Evolutionary conservation across 2,888 invertebrate species (phyloP), one percentile per base, ranked within the genome.

Genomic region (Cheilosia vulpina): DNA sequence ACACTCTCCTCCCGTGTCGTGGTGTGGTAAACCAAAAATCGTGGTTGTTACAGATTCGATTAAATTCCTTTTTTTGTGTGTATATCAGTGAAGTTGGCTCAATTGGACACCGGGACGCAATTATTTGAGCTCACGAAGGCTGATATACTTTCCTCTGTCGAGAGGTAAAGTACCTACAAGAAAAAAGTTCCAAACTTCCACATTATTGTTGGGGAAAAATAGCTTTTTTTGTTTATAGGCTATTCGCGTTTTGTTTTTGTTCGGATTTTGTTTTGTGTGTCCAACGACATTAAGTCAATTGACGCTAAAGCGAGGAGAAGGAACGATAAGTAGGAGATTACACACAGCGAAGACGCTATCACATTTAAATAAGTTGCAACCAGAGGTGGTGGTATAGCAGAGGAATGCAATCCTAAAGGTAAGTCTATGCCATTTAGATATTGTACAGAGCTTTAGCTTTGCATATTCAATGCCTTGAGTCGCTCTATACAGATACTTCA

Each of bases 391-490:
- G 34, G 52, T n/a, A 31, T 1, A 68, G 52, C 52, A 71, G 75
- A 76, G 84, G 84, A 84, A 84, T 84, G 75, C 84, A 63, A 80
- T 79, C 53, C 58, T 84, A 80, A 76, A 84, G 80, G 84, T 84
- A 80, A 84, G 84, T 60, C 52, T 71, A 55, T 84, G 75, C 69
- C 80, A 84, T 80, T 84, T 75, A 75, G 58, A 80, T 75, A 15
- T 68, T 63, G 21, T 15, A 50, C 34, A 34, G 11, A 45, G 62
- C 53, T 84, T 84, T 71, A 27, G 27, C 27, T 27, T 27, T 27
- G 75, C 63, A 80, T 73, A 73, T 38, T 55, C 17, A 50, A 65
- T 38, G 27, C 21, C 5, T 62, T 45, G 27, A 7, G 45, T 77
- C 43, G 58, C 53, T 52, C 57, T 38, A 41, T 34, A 19, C 15